phyloP scores from a whole-genome alignment of 2,797 vertebrate genomes.

The Semotilus atromaculatus region DNA sequence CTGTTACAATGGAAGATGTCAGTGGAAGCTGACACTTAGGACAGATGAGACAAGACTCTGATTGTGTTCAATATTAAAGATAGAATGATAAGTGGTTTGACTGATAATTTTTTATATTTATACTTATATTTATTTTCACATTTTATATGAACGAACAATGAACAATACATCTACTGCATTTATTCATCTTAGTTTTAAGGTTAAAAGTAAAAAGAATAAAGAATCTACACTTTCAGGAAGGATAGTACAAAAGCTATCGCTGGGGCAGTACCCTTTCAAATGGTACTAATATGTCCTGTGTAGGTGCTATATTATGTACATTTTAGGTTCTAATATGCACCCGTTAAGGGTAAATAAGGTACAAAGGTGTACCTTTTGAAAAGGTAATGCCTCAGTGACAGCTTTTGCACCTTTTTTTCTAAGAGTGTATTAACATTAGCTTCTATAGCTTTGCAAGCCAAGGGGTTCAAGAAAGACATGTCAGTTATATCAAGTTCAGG shows the following conservation, averaged over 20 bases:
- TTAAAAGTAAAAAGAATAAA: too few relatives aligned
- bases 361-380: background rate
- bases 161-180: too few relatives aligned
- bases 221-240: background rate
- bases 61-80: slow-evolving; percentile 1
- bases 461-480: background rate
- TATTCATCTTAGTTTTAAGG: too few relatives aligned
- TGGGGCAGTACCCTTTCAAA: background rate
- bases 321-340: background rate
- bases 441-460: background rate
- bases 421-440: background rate
- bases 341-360: background rate
- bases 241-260: background rate
- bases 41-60: background rate
- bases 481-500: background rate
- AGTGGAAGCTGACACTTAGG: slow-evolving; percentile 11
- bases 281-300: background rate
- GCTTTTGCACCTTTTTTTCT: background rate
- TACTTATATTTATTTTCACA: too few relatives aligned
- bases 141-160: too few relatives aligned
- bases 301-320: background rate
- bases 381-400: background rate
- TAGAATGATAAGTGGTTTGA: background rate
- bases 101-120: too few relatives aligned
- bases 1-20: slow-evolving; percentile 17